Evolutionary conservation across 2,797 vertebrate genomes (phyloP), one percentile per base, ranked within the genome.

Genomic region (Perodicticus potto): DNA sequence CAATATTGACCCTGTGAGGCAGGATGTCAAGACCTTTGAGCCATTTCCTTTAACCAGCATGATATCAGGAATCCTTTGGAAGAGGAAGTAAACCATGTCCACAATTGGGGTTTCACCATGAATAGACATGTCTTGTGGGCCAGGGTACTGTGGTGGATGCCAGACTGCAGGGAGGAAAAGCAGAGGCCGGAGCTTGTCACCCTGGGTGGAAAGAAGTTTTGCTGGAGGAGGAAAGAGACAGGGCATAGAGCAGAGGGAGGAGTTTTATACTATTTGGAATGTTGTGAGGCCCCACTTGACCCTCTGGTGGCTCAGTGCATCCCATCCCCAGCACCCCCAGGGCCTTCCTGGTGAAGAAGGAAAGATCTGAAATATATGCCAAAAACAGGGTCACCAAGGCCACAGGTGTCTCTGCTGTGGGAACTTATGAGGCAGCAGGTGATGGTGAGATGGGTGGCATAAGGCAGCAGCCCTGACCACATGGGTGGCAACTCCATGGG

Each of bases 1-100:
- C 83, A 95, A 93, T 83, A 94, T 80, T 80, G 89, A 83, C 91
- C 86, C 83, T 73, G 88, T 7, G 8, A 94, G 96, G 91, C 29
- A 57, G 74, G 76, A 53, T 0, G 20, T 40, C 10, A 19, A 81
- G 49, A 61, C 57, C 82, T 55, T 43, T 92, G 32, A 77, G 16
- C 59, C 82, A 32, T 23, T 27, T 69, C 40, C 61, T 37, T 85
- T 67, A 85, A 86, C 49, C 7, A 37, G 23, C 10, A 17, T 4
- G 45, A 49, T n/a, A 85, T n/a, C 29, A 59, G 72, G 49, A 93
- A 84, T 90, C 45, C 63, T 95, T 57, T 72, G 63, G 29, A 72
- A 91, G 63, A 78, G 61, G 72, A 94, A 27, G 20, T 65, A 83
- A 70, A 37, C 40, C 5, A 59, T 37, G 34, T 37, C 53, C 55